Base-by-base conservation (phyloP, 2,888 invertebrate genomes). In the Lochmaea crataegi region DNA sequence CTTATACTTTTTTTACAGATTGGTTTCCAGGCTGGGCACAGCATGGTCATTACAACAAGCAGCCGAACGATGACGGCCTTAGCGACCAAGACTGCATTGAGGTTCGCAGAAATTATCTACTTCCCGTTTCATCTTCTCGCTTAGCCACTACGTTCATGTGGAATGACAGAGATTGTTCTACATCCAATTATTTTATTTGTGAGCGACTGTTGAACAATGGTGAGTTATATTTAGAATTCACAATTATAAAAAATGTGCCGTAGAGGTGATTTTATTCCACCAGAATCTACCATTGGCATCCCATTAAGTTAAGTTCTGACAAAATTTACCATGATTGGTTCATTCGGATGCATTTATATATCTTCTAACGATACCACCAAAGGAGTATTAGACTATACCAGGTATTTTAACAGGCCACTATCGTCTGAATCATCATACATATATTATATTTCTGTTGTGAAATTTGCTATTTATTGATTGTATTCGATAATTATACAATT, bases 11-110 rank as follows among this genome's bases (percentile, higher is more conserved):
- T 75, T 48, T 83, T 79, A 53, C 79, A 95, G 94, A 94, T 85
- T 95, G 95, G 95, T 95, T 94, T 84, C 92, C 93, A 5, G 94
- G 94, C 0, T 94, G 94, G 93, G 88, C 91, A 5, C 90, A 92
- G 78, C 91, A 92, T 84, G 90, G 90, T 61, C 87, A 91, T 77
- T 90, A 90, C 81, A 91, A 90, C 81, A 87, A 88, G 58, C 94
- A 95, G 84, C 95, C 95, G 0, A 95, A 94, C 84, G 95, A 95
- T 84, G 95, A 95, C 83, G 94, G 94, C 0, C 89, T 94, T 12
- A 93, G 94, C 26, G 91, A 92, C 6, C 94, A 94, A 84, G 94
- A 95, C 86, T 95, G 95, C 85, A 93, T 95, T 71, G 95, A 95
- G 84, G 89, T 93, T 9, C 87, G 94, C 10, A 87, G 92, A 61